phyloP scores from a whole-genome alignment of 2,888 invertebrate genomes.

The Diadegma fenestrale region DNA sequence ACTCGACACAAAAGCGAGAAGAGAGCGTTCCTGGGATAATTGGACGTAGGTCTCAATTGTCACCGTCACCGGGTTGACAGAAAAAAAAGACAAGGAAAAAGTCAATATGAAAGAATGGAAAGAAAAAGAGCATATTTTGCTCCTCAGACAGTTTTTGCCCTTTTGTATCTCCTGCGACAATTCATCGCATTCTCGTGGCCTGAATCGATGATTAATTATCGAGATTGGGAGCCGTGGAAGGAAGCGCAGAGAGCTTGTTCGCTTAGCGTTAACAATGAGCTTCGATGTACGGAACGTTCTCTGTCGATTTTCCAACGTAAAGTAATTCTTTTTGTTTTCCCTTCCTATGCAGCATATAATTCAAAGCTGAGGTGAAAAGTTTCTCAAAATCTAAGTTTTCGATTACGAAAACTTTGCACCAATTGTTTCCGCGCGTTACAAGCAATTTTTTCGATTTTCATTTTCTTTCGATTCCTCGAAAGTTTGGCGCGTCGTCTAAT shows the following conservation, averaged over 20 bases:
- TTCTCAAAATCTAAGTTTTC: neutral
- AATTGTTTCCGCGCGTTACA: neutral
- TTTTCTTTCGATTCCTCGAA: neutral
- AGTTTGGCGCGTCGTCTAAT: no score
- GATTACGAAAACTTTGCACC: neutral
- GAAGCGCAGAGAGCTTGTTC: constrained; percentile 3
- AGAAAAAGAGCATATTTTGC: constrained; percentile 32
- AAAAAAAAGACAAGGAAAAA: constrained; percentile 5
- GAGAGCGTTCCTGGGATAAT: constrained; percentile 25
- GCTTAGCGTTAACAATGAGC: constrained; percentile 26
- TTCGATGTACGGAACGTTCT: constrained; percentile 25
- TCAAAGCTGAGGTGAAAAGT: neutral
- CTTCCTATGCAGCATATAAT: no score
- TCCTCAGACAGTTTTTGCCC: constrained; percentile 13
- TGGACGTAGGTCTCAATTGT: constrained; percentile 40
- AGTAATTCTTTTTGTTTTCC: neutral
- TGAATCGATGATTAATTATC: constrained; percentile 60
- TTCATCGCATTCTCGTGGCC: constrained; percentile 20
- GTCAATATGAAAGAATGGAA: constrained; percentile 49
- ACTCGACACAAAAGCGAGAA: neutral
- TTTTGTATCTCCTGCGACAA: constrained; percentile 31
- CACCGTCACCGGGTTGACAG: neutral
- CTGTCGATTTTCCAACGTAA: neutral
- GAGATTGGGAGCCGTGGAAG: constrained; percentile 31
- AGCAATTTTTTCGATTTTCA: neutral